Base-by-base conservation (phyloP, 2,888 invertebrate genomes). In the Tribolium freemani region DNA sequence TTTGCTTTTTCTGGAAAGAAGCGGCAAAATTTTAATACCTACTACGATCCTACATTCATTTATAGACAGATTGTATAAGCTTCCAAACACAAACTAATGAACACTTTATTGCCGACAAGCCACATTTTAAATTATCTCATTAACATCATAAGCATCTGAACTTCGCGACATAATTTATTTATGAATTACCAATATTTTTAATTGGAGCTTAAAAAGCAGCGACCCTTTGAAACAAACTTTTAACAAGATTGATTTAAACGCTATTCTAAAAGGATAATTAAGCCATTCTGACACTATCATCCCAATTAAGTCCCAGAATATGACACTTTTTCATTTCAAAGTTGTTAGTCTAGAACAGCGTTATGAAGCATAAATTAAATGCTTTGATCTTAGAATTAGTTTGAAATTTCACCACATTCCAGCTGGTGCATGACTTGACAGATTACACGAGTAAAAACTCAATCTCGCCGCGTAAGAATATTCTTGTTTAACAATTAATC, bases 161-260 rank as follows among this genome's bases (percentile, higher is more conserved):
- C 26, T 26, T 3, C 26, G 26, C 8, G 8, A 38, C 8, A 38
- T 38, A n/a, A n/a, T 6, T 38, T 38, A 38, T 38, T 38, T 38
- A 38, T 38, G 8, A 38, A 38, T 38, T 38, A 38, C 38, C 38
- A 38, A 38, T 38, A 38, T 38, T 38, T 54, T 57, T 48, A 60
- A 60, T 60, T 48, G 60, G 30, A 9, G 46, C 30, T 44, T 48
- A 46, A 16, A 38, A 13, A 44, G 46, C 16, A 21, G 45, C n/a
- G 45, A 56, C 56, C 45, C 45, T 58, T 45, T 8, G 20, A 45
- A 10, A 10, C 44, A 16, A 58, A 60, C 10, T 44, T 46, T 60
- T 60, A 46, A 60, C 46, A 21, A 26, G 60, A 60, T 48, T 30
- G 48, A 60, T 60, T 30, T 10, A 58, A n/a, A 44, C 9, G 45